These are phyloP conservation scores for Cottoperca gobio DNA, from an alignment of 2,797 vertebrate species.

Conservation along the genomic window DNA sequence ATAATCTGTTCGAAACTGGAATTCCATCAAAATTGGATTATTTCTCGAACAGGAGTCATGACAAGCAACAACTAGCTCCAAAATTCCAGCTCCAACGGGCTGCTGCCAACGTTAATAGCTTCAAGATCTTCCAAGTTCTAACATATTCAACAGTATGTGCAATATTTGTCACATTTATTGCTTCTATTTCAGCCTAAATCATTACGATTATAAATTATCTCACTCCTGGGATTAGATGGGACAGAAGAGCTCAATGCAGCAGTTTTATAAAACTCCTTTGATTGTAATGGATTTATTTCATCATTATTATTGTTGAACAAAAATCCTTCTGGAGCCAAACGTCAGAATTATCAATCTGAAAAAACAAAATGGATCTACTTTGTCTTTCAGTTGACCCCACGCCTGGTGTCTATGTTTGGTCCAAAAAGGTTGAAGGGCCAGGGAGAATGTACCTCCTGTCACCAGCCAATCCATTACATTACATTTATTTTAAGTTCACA, in stretches of 20 bases:
- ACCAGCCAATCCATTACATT: background rate
- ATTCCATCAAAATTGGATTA: conserved; percentile 64
- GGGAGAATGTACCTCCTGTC: background rate
- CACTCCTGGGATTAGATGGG: conserved; percentile 4
- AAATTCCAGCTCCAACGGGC: conserved; percentile 63
- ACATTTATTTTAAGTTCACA: conserved; percentile 22
- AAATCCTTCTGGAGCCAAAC: background rate
- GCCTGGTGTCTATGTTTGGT: background rate
- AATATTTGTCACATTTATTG: conserved; percentile 49
- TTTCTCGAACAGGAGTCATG: conserved; percentile 65
- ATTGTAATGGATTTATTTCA: conserved; percentile 40
- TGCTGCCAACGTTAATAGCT: conserved; percentile 74
- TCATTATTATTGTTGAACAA: conserved; percentile 7
- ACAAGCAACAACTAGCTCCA: conserved; percentile 76
- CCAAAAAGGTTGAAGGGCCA: background rate
- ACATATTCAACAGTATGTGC: conserved; percentile 40
- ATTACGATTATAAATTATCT: conserved; percentile 33
- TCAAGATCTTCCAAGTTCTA: conserved; percentile 65
- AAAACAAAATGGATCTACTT: background rate
- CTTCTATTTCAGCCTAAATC: conserved; percentile 42
- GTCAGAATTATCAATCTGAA: background rate
- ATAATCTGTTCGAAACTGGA: conserved; percentile 54
- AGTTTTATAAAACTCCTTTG: conserved; percentile 17
- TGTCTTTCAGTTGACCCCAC: background rate
- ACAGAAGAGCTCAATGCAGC: conserved; percentile 7